Base-by-base conservation (phyloP, 2,113 vertebrate species). In the Montifringilla adamsi region DNA sequence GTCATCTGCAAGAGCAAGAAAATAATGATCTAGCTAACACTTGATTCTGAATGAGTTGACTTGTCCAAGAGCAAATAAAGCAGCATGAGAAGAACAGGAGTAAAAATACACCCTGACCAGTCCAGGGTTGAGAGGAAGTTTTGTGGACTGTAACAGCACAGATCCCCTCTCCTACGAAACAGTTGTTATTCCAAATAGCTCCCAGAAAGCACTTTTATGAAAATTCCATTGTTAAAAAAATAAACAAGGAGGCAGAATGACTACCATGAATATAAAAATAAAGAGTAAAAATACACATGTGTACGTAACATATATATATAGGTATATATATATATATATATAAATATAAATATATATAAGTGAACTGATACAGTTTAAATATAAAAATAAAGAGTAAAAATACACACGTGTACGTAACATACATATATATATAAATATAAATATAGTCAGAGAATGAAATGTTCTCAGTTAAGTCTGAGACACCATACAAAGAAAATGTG, bases 221-320 rank as follows among this genome's bases (percentile, higher is more conserved):
- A 95, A 67, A 94, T 89, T 92, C 66, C 80, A 53, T 67, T 72
- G 76, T 77, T 89, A 78, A 91, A 93, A 87, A 93, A 90, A 96
- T 62, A 88, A 95, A 86, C 92, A 89, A 83, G 46, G 20, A 73
- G 74, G 64, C 21, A 87, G 83, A 90, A 81, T 0, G 1, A 74
- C 64, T 27, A 28, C 80, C 73, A 92, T 59, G 84, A 91, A 75
- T 49, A 91, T 14, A 82, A 46, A 93, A 91, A 94, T 60, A 93
- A 91, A 10, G 23, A 88, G 73, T 39, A 95, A 90, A 97, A 96
- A 86, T 86, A 85, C 27, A 93, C 35, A 64, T 0, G 0, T 19
- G n/a, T 49, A 76, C 52, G 55, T 39, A 47, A 64, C 33, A 35
- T 15, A 27, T 30, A 58, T 50, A 41, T 19, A 15, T 22, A 56